Evolutionary conservation across 1,140 invertebrate genomes (phyloP).

Genomic region (Drosophila persimilis): DNA sequence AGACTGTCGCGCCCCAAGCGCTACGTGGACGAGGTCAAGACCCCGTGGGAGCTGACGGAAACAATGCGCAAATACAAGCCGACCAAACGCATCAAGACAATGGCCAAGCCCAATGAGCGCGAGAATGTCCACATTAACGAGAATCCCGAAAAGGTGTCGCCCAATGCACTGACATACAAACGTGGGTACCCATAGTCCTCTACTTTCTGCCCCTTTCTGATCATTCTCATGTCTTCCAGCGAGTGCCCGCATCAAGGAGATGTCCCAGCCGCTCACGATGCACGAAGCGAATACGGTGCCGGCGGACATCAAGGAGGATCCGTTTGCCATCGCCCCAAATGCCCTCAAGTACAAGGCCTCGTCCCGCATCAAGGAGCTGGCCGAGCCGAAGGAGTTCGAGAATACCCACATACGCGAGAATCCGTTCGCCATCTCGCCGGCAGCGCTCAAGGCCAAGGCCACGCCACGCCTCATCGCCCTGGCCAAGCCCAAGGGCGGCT

Average conservation of each 20-base stretch:
- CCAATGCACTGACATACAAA: conserved; percentile 61
- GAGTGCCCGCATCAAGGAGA: conserved; percentile 64
- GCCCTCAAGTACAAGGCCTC: conserved; percentile 83
- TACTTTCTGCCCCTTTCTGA: too few relatives aligned
- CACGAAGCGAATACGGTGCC: conserved; percentile 55
- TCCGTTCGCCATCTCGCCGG: conserved; percentile 72
- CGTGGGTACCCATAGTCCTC: conserved; percentile 33
- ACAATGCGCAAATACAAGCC: conserved; percentile 49
- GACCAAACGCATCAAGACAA: conserved; percentile 48
- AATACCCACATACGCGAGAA: conserved; percentile 75
- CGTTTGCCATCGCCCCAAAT: conserved; percentile 69
- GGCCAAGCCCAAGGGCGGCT: conserved; percentile 82
- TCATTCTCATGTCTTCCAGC: conserved; percentile 27
- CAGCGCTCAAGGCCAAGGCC: conserved; percentile 83
- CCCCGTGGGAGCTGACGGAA: conserved; percentile 56
- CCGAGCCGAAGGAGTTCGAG: conserved; percentile 83
- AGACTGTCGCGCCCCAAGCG: conserved; percentile 49
- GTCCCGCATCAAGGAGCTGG: conserved; percentile 82
- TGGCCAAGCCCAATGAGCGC: conserved; percentile 40
- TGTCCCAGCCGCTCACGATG: conserved; percentile 55
- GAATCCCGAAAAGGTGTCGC: conserved; percentile 50
- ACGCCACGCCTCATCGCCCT: conserved; percentile 83
- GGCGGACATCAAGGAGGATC: conserved; percentile 70
- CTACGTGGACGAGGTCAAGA: conserved; percentile 41
- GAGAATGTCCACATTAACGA: conserved; percentile 59